These are phyloP conservation scores for Mastomys natalensis DNA, from an alignment of 2,113 vertebrate genomes.

Conservation along the genomic window DNA sequence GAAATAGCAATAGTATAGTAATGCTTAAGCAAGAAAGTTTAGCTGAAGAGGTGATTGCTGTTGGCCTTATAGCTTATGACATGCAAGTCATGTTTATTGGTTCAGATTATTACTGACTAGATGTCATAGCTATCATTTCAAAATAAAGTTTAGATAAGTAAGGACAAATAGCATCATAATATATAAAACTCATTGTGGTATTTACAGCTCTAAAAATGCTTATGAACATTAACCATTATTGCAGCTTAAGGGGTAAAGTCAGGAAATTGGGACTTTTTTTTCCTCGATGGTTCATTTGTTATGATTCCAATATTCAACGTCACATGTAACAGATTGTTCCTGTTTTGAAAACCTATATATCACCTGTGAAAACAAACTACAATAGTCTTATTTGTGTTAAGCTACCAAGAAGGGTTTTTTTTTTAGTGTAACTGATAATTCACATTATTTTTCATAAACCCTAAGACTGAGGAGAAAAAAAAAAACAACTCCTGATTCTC, in stretches of 20 bases:
- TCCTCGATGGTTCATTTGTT: constrained; percentile 45
- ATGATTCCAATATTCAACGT: neutral
- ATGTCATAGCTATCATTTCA: neutral
- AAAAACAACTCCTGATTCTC: constrained; percentile 72
- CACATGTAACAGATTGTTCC: constrained; percentile 15
- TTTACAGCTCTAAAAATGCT: neutral
- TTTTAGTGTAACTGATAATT: constrained; percentile 16
- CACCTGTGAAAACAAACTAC: neutral
- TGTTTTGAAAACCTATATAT: constrained; percentile 15
- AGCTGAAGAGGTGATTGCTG: constrained; percentile 21
- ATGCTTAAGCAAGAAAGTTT: neutral
- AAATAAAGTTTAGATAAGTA: constrained; percentile 6
- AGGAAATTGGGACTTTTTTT: neutral
- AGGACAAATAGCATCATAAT: neutral
- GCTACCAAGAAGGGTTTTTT: neutral
- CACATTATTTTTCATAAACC: constrained; percentile 38
- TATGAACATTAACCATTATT: constrained; percentile 38
- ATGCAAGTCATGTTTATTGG: constrained; percentile 26
- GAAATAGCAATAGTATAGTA: constrained; percentile 20
- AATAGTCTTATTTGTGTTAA: constrained; percentile 28
- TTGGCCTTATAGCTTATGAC: constrained; percentile 3
- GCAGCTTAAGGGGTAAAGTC: neutral
- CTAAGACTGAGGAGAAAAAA: neutral
- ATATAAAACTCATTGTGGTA: neutral
- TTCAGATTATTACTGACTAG: neutral